A percentile compares a stretch with the other conserved stretches of the same genome.
phyloP scores from a whole-genome alignment of 2,888 invertebrate genomes.

The Dasysyrphus tricinctus region DNA sequence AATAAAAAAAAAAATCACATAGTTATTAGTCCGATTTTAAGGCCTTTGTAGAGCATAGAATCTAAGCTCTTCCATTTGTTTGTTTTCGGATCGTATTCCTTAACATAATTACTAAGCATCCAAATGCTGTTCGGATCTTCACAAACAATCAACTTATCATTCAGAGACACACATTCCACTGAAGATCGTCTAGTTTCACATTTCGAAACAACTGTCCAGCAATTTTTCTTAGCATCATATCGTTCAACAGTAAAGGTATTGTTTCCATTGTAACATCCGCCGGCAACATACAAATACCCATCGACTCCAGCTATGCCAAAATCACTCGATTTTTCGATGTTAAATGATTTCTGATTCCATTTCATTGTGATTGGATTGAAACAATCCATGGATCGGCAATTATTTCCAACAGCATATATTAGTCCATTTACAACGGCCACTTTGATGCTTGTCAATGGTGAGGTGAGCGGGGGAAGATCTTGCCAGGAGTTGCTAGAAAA shows the following conservation, averaged over 20 bases:
- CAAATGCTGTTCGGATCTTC: constrained; percentile 8
- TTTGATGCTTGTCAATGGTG: neutral
- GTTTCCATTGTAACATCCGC: neutral
- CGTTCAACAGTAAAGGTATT: neutral
- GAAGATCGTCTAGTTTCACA: neutral
- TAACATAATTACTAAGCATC: constrained; percentile 1
- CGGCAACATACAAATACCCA: constrained; percentile 6
- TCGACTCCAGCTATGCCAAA: constrained; percentile 12
- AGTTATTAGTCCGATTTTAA: constrained; percentile 4
- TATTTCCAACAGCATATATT: constrained; percentile 6
- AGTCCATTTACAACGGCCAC: constrained; percentile 3
- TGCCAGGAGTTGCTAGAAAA: neutral
- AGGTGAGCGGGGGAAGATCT: neutral
- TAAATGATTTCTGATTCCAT: constrained; percentile 19
- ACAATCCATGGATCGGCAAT: constrained; percentile 16
- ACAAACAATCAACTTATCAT: constrained; percentile 11
- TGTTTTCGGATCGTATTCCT: constrained; percentile 13
- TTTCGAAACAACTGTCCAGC: neutral
- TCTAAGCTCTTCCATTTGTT: constrained; percentile 2
- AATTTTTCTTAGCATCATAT: neutral
- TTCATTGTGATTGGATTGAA: constrained; percentile 8
- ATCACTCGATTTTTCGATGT: neutral
- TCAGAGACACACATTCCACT: constrained; percentile 2
- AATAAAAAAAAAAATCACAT: neutral
- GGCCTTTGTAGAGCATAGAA: neutral